Evolutionary conservation across 2,113 vertebrate species (phyloP), one percentile per base, ranked within the genome.

Genomic region (Prietella phreatophila): DNA sequence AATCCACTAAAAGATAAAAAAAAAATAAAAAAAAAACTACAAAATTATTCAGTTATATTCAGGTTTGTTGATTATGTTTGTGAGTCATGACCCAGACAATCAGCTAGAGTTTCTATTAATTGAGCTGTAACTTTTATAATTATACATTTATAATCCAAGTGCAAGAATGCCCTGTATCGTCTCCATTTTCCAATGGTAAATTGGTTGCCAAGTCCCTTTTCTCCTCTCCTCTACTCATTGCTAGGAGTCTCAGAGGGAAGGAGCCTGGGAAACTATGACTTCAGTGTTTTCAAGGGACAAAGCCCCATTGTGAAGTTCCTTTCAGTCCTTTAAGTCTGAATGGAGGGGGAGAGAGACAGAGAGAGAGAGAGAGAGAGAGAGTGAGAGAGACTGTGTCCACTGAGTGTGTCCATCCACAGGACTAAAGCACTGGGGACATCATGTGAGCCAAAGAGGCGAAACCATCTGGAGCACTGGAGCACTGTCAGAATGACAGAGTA

Each of bases 211-310:
- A 50, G 84, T 83, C 90, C 87, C 76, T 61, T 60, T 90, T 76
- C 65, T 89, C 88, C 87, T 87, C 89, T 89, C 84, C 63, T 84
- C 84, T 86, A 82, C 85, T 90, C 91, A 53, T 92, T 87, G 90
- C 93, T 89, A 88, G 93, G 92, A 92, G 91, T 95, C 94, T 95
- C 89, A 91, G 91, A 92, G 83, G 0, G 90, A 79, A 88, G 90
- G 83, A 86, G 94, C 90, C 91, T 88, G 95, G 96, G 96, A 97
- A 97, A 96, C 95, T 95, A 94, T 94, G 94, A 93, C 93, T 89
- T 93, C 94, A 93, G 94, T 95, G 94, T 95, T 94, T 94, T 92
- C 87, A 91, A 91, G 84, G 69, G 91, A 97, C 96, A 97, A 96
- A 96, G 95, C 90, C 84, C 95, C 91, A 96, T 97, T 98, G 96